phyloP scores from a whole-genome alignment of 2,888 invertebrate genomes.

The Rhorus exstirpatorius region DNA sequence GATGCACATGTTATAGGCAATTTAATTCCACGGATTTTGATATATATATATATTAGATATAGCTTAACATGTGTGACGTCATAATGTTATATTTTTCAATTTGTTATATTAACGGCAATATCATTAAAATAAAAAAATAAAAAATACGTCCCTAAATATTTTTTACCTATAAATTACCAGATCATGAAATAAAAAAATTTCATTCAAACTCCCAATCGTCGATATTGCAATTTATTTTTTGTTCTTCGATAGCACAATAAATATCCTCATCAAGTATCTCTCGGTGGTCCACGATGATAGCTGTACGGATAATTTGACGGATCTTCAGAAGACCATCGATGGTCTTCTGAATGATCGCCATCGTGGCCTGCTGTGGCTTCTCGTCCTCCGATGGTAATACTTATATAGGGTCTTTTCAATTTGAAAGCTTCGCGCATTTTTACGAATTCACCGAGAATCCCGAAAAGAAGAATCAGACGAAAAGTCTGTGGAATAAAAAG shows the following conservation, averaged over 20 bases:
- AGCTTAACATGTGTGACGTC: too few relatives aligned
- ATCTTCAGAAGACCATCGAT: slow-evolving; percentile 71
- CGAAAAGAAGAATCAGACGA: slow-evolving; percentile 68
- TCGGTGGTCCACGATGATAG: slow-evolving; percentile 24
- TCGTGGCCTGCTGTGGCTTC: slow-evolving; percentile 69
- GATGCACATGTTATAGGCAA: too few relatives aligned
- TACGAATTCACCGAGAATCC: slow-evolving; percentile 73
- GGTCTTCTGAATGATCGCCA: slow-evolving; percentile 72
- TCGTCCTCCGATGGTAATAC: slow-evolving; percentile 72
- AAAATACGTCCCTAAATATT: too few relatives aligned
- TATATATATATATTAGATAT: too few relatives aligned
- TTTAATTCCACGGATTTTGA: too few relatives aligned
- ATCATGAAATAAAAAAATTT: too few relatives aligned
- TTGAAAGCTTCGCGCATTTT: slow-evolving; percentile 73
- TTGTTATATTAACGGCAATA: too few relatives aligned
- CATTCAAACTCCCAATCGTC: too few relatives aligned
- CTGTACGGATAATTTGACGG: slow-evolving; percentile 68
- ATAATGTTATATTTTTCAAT: too few relatives aligned
- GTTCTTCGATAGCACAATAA: not conserved
- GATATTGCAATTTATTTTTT: not conserved
- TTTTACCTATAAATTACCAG: too few relatives aligned
- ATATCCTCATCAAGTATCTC: slow-evolving; percentile 46
- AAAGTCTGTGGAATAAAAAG: slow-evolving; percentile 67
- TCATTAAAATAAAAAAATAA: too few relatives aligned
- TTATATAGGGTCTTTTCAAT: slow-evolving; percentile 74